These are phyloP conservation scores for Pocota personata DNA, from an alignment of 2,888 invertebrate species.

Conservation along the genomic window DNA sequence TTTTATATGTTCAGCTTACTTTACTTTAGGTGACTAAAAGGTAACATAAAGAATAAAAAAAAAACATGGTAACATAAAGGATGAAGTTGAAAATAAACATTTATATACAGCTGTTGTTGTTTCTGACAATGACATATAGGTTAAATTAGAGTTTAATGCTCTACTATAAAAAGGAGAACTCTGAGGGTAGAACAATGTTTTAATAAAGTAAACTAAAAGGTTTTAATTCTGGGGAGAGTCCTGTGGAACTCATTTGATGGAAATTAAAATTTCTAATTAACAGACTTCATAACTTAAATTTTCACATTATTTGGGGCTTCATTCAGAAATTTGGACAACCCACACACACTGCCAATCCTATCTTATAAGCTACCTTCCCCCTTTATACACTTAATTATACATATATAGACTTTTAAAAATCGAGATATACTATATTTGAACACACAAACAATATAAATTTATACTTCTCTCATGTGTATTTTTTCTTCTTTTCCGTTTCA, in stretches of 20 bases:
- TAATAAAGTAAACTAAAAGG: background rate
- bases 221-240: background rate
- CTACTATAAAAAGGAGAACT: background rate
- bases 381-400: too few relatives aligned
- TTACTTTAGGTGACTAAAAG: too few relatives aligned
- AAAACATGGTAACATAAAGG: background rate
- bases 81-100: background rate
- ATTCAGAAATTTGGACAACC: too few relatives aligned
- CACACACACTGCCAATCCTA: too few relatives aligned
- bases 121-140: too few relatives aligned
- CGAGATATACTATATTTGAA: too few relatives aligned
- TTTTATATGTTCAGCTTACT: too few relatives aligned
- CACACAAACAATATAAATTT: conserved; percentile 20
- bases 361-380: too few relatives aligned
- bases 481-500: conserved; percentile 71
- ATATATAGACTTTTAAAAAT: too few relatives aligned
- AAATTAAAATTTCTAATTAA: background rate
- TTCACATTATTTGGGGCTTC: too few relatives aligned
- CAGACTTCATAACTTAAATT: too few relatives aligned
- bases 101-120: background rate
- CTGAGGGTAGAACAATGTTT: background rate
- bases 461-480: background rate
- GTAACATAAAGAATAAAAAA: background rate
- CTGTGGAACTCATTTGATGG: background rate
- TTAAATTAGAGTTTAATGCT: background rate